Percentiles rank a stretch among this genome's conserved stretches.
phyloP scores from a whole-genome alignment of 2,113 vertebrate genomes.

The Corythoichthys intestinalis region DNA sequence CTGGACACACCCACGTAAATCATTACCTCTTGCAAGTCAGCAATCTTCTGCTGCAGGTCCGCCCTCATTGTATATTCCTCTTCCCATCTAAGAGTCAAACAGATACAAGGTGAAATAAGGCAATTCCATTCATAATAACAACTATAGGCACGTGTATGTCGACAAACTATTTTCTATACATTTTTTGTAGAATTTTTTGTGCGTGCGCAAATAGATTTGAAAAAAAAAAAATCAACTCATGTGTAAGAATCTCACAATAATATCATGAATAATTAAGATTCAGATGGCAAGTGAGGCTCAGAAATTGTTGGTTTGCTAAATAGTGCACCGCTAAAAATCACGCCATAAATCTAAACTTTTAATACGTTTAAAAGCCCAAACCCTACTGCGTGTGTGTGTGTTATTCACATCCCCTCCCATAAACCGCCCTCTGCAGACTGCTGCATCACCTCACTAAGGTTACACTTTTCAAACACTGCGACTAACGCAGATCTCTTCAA shows the following conservation, averaged over 20 bases:
- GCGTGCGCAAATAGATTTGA: too few species aligned
- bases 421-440: conserved; percentile 3
- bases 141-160: too few species aligned
- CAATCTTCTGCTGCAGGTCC: conserved; percentile 86
- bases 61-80: conserved; percentile 87
- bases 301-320: not conserved
- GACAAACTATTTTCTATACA: too few species aligned
- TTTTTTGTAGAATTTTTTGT: too few species aligned
- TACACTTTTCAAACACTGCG: conserved; percentile 36
- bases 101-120: conserved; percentile 5
- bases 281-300: not conserved
- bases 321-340: conserved; percentile 6
- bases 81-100: conserved; percentile 81
- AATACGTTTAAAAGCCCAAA: conserved; percentile 33
- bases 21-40: conserved; percentile 87
- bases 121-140: not conserved
- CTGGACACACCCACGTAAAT: not conserved
- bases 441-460: conserved; percentile 4
- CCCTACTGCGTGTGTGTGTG: not conserved
- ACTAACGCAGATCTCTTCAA: conserved; percentile 6
- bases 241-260: not conserved
- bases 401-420: conserved; percentile 10
- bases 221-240: not conserved
- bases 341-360: conserved; percentile 19
- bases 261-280: not conserved